Evolutionary conservation across 2,113 vertebrate species (phyloP), one percentile per base, ranked within the genome.

Genomic region (Naja naja): DNA sequence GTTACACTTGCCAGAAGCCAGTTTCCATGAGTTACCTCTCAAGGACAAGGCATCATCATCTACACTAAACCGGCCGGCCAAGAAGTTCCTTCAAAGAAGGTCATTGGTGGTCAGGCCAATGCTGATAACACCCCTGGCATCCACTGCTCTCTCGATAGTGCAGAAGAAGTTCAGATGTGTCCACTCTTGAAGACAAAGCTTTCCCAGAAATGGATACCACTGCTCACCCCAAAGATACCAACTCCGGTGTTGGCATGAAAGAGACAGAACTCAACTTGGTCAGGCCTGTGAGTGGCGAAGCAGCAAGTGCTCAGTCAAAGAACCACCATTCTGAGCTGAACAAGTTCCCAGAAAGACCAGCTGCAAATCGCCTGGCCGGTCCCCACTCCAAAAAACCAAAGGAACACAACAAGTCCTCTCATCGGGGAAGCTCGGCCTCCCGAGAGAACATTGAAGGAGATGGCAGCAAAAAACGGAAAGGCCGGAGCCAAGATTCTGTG

Each of bases 381-480:
- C 94, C 93, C 8, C 97, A 96, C 89, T 97, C 98, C 89, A 99
- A 98, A 96, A 99, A 98, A 47, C 97, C 98, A 92, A 99, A 98
- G 97, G 98, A 99, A 2, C 93, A 97, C 39, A 98, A 98, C 39
- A 98, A 98, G 92, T 81, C 96, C 45, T 96, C 95, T 90, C 94
- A 97, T 90, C 98, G 97, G 86, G 95, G 97, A 88, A 97, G 96
- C 92, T 96, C 97, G 0, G 97, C 97, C 34, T 98, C 98, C 91
- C 97, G 98, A 22, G 99, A 99, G 95, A 99, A 98, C 95, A 93
- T 98, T 27, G 97, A 97, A 12, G 95, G 97, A 22, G 98, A 98
- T 0, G 97, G 97, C 2, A 98, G 98, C 90, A 97, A 98, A 95
- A 97, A 98, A 95, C 99, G 98, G 95, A 99, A 98, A 95, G 95